Evolutionary conservation across 1,140 invertebrate species (phyloP).

Genomic region (Drosophila eugracilis): DNA sequence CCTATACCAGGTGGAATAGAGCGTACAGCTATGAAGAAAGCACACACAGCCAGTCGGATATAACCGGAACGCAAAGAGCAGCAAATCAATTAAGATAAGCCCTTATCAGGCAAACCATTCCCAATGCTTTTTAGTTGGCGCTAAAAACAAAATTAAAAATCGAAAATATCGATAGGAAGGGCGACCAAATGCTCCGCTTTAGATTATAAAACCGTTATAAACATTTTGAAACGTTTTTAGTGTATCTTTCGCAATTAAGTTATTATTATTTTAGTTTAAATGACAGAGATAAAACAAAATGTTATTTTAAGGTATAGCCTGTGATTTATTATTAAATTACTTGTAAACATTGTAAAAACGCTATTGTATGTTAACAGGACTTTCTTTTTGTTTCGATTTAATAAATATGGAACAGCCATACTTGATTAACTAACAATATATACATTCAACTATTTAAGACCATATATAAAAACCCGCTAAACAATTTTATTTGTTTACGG

Average conservation of each 20-base stretch:
- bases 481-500: background rate
- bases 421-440: too few relatives aligned
- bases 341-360: too few relatives aligned
- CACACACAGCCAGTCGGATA: conserved; percentile 39
- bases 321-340: too few relatives aligned
- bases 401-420: too few relatives aligned
- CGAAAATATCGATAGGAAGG: conserved; percentile 32
- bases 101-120: conserved; percentile 51
- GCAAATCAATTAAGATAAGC: conserved; percentile 72
- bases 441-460: background rate
- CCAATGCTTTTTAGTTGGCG: conserved; percentile 25
- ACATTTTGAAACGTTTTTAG: too few relatives aligned
- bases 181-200: background rate
- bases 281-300: too few relatives aligned
- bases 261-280: too few relatives aligned
- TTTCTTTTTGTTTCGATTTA: too few relatives aligned
- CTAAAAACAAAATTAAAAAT: too few relatives aligned
- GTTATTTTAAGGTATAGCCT: too few relatives aligned
- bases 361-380: too few relatives aligned
- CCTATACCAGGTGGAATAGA: conserved; percentile 12
- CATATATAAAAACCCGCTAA: background rate
- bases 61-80: conserved; percentile 12
- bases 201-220: background rate
- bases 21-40: conserved; percentile 33
- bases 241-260: too few relatives aligned